Evolutionary conservation across 2,113 vertebrate genomes (phyloP), one percentile per base, ranked within the genome.

Genomic region (Cololabis saira): DNA sequence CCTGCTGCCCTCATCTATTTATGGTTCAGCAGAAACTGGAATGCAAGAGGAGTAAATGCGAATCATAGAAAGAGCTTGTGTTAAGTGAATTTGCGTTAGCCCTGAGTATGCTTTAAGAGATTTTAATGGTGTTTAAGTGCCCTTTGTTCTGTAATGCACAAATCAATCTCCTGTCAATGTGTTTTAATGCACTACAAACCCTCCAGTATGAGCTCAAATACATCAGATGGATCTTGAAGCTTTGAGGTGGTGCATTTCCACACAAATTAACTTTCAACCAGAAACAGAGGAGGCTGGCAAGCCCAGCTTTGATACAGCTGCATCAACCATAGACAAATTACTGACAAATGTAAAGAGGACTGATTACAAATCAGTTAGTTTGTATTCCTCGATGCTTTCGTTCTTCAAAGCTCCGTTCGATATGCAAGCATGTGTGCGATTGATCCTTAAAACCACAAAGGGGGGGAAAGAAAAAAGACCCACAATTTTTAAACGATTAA

Each of bases 361-460:
- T 61, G 71, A 89, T 85, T 87, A 87, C 62, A 84, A 87, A 81
- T 84, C 81, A 84, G 55, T 43, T 55, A 61, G 59, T 42, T 69
- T 76, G 16, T 79, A 68, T 85, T 84, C 71, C 52, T 66, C 71
- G 67, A 73, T 50, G 56, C 69, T 56, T 57, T 71, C 48, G 49
- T 71, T 60, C 76, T 83, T 78, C 67, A 81, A 84, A 78, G 61
- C 65, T 54, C n/a, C 44, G 12, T 16, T 54, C 43, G 52, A 33
- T 54, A 21, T 0, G 3, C 15, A 56, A 52, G 27, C 21, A 70
- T 71, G 19, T 66, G 51, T 33, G 18, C 33, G 59, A 21, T 55
- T 33, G 53, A 14, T 71, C 30, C 49, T 61, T 52, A 74, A 74
- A 76, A 71, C 75, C 66, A 83, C 59, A 21, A 76, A 78, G 33